phyloP scores from a whole-genome alignment of 1,140 invertebrate species.

The Melanaphis sacchari region DNA sequence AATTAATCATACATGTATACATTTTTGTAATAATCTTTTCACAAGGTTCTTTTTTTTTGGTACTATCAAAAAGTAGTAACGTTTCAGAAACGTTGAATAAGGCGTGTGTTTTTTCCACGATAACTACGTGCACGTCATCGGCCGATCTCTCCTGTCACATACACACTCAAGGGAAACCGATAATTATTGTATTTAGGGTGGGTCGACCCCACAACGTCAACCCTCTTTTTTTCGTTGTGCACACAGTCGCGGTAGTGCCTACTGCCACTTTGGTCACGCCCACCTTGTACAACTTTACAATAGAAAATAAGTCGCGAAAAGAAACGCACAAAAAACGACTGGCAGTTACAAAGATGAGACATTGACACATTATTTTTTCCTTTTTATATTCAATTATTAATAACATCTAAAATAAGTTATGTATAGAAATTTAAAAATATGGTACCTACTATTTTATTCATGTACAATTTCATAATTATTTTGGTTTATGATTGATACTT shows the following conservation, averaged over 20 bases:
- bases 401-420: neutral
- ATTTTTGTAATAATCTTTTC: too few species aligned
- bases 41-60: too few species aligned
- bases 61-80: too few species aligned
- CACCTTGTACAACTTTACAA: constrained; percentile 40
- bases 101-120: neutral
- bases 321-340: neutral
- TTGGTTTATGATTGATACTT: neutral
- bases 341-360: neutral
- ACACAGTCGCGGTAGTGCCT: constrained; percentile 35
- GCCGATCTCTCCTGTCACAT: constrained; percentile 41
- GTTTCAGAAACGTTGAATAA: neutral
- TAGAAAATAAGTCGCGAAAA: neutral
- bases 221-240: neutral
- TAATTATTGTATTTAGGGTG: constrained; percentile 54
- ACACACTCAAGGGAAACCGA: constrained; percentile 45
- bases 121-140: constrained; percentile 31
- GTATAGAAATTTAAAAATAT: neutral
- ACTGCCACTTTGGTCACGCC: constrained; percentile 41
- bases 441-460: neutral
- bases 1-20: too few species aligned
- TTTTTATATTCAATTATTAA: neutral
- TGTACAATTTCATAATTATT: neutral
- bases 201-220: constrained; percentile 32
- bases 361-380: neutral